These are phyloP conservation scores for Seriola rivoliana DNA, from an alignment of 2,113 vertebrate species.

Conservation along the genomic window DNA sequence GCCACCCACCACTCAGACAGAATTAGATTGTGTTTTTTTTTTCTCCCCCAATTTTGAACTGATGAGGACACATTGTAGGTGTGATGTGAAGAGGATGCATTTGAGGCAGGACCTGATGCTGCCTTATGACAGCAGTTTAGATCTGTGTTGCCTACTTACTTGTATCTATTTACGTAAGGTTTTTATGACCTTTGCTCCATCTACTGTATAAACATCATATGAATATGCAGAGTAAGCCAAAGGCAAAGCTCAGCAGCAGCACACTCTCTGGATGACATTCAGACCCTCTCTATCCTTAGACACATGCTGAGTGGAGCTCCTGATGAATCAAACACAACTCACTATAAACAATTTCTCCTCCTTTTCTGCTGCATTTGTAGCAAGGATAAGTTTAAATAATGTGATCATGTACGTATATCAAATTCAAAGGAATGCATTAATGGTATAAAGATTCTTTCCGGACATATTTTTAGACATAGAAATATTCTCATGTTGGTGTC, in stretches of 20 bases:
- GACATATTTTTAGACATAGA: background rate
- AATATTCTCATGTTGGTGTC: background rate
- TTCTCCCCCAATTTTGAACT: background rate
- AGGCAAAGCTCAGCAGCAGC: conserved; percentile 32
- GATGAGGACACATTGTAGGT: background rate
- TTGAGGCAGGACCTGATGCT: background rate
- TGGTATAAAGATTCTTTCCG: background rate
- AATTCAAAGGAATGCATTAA: background rate
- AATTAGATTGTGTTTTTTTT: conserved; percentile 14
- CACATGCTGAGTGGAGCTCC: conserved; percentile 31
- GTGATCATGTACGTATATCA: background rate
- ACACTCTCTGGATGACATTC: conserved; percentile 43
- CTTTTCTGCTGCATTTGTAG: background rate
- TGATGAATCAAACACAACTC: conserved; percentile 45
- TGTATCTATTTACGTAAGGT: background rate
- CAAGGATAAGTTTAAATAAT: background rate
- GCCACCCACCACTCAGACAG: conserved; percentile 10
- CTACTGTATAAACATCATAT: conserved; percentile 37
- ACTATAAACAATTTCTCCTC: background rate
- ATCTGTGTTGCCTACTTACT: background rate
- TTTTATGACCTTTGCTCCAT: conserved; percentile 50
- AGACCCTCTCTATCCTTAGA: conserved; percentile 30
- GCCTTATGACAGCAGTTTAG: conserved; percentile 1
- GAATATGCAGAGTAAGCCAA: conserved; percentile 62
- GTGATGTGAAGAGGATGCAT: background rate